Conservation (phyloP, 1,140 invertebrate genomes). For the Bombus impatiens region DNA sequence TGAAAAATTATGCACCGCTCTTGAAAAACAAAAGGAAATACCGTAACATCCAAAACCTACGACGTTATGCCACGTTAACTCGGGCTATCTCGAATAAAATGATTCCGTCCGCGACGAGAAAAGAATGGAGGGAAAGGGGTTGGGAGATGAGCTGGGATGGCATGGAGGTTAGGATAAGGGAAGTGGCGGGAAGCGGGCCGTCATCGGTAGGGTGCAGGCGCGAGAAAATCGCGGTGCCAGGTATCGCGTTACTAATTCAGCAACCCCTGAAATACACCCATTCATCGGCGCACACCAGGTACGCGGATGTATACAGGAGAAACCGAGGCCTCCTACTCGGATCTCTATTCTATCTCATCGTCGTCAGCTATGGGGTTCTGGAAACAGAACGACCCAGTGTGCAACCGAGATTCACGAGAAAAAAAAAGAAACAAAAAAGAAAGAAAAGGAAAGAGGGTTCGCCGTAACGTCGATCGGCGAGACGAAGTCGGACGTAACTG, state of each 20-base stretch:
- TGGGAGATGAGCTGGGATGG: background rate
- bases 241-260: conserved; percentile 76
- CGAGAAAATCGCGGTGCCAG: conserved; percentile 59
- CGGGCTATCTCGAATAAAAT: conserved; percentile 34
- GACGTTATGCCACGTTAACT: conserved; percentile 40
- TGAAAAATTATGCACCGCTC: conserved; percentile 20
- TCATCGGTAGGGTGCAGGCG: conserved; percentile 38
- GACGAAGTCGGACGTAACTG: background rate
- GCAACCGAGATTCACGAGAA: conserved; percentile 9
- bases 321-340: conserved; percentile 40
- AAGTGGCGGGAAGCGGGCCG: background rate
- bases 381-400: conserved; percentile 39
- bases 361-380: conserved; percentile 31
- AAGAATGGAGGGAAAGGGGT: conserved; percentile 20
- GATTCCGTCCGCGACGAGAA: conserved; percentile 2
- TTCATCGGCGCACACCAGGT: conserved; percentile 69
- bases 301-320: conserved; percentile 48
- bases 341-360: conserved; percentile 45
- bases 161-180: background rate
- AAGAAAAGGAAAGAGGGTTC: conserved; percentile 30
- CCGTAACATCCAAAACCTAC: conserved; percentile 30
- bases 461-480: background rate
- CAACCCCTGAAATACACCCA: conserved; percentile 71
- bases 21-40: conserved; percentile 27
- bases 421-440: background rate